Conservation (phyloP, 1,140 invertebrate genomes). For the Papilio polyxenes region DNA sequence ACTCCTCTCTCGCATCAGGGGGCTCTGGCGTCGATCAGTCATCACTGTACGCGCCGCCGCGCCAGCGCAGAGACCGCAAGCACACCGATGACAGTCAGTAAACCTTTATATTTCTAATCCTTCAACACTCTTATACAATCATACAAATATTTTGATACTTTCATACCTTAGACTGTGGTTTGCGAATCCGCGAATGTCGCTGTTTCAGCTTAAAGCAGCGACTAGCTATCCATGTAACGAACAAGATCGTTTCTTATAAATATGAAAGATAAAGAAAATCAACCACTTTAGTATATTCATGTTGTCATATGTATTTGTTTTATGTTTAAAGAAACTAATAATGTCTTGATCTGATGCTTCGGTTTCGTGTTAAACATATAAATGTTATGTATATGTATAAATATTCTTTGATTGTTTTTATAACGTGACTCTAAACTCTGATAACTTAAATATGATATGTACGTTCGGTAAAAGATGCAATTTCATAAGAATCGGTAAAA, state of each 20-base stretch:
- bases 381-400: too few species aligned
- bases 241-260: too few species aligned
- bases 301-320: too few species aligned
- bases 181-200: background rate
- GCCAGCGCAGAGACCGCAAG: constrained; percentile 85
- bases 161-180: background rate
- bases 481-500: constrained; percentile 32
- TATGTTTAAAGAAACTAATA: too few species aligned
- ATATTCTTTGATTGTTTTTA: too few species aligned
- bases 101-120: background rate
- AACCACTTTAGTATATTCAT: too few species aligned
- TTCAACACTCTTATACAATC: background rate
- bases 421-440: background rate
- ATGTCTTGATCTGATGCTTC: too few species aligned
- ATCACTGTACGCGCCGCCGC: constrained; percentile 82
- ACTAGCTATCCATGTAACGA: too few species aligned
- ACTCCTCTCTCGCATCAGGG: constrained; percentile 84
- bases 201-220: too few species aligned
- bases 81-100: constrained; percentile 81
- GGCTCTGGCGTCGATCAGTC: constrained; percentile 84
- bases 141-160: background rate
- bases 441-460: constrained; percentile 14
- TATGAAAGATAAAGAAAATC: too few species aligned
- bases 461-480: background rate
- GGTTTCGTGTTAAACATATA: too few species aligned